Base-by-base conservation (phyloP, 2,888 invertebrate genomes). In the Ethmia dodecea region DNA sequence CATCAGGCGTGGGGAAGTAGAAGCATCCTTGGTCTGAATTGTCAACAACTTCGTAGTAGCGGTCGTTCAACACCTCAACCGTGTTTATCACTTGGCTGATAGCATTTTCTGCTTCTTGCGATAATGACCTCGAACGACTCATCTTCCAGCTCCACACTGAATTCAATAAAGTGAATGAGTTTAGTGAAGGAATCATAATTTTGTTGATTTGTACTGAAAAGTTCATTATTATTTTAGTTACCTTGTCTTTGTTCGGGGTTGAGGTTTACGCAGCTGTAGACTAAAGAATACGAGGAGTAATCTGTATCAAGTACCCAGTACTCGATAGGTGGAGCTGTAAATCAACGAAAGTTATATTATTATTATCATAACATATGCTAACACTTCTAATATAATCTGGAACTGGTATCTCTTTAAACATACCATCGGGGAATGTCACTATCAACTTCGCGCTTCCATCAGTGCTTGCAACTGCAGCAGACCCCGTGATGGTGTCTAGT, bases 391-490 rank as follows among this genome's bases (percentile, higher is more conserved):
- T 11, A 6, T 26, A 11, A 6, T 26, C 1, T 11, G n/a, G n/a
- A 8, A 22, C 9, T n/a, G 22, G 9, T 22, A n/a, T 22, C 8
- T 22, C 9, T n/a, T n/a, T 22, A 22, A 26, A 22, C 61, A 58
- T 45, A 58, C 87, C 69, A 42, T 79, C 70, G 9, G 75, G 74
- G 62, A 91, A 90, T 12, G 88, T 88, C 67, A 90, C 90, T 1
- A 88, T 79, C 0, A 92, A 83, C 9, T 88, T 79, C 35, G 87
- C 92, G 31, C 76, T 80, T 1, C 79, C 78, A 53, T 91, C 91
- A 47, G 88, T 88, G 0, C 89, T 88, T 9, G 87, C 57, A 0
- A 46, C 37, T 4, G 59, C 59, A 11, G 74, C 76, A 1, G 54
- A 47, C 11, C 76, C 78, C 22, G 47, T 49, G 11, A 68, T 63